Conservation (phyloP, 1,140 invertebrate species). For the Sinella curviseta region DNA sequence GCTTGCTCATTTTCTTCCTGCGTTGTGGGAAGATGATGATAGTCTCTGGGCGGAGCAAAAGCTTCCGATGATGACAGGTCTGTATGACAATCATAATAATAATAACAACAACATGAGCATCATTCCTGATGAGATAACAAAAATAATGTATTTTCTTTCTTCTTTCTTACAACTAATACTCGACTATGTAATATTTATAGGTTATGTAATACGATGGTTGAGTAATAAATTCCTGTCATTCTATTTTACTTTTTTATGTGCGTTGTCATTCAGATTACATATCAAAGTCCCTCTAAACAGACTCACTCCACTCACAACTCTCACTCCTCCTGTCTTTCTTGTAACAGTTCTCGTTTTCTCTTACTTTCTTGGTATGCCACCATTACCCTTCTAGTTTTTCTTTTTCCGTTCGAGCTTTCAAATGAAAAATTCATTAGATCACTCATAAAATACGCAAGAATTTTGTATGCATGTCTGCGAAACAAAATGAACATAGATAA, state of each 20-base stretch:
- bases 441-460: background rate
- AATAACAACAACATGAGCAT: background rate
- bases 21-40: background rate
- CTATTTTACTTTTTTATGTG: background rate
- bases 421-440: slow-evolving; percentile 25
- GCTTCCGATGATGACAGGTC: slow-evolving; percentile 13
- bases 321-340: no score
- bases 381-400: no score
- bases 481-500: background rate
- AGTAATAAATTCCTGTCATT: slow-evolving; percentile 22
- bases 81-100: background rate
- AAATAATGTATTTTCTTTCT: no score
- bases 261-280: slow-evolving; percentile 16
- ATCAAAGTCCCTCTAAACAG: background rate
- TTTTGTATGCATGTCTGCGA: background rate
- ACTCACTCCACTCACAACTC: background rate
- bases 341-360: no score
- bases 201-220: background rate
- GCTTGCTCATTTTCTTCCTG: background rate
- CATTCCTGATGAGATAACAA: no score
- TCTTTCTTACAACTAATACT: background rate
- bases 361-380: no score
- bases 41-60: slow-evolving; percentile 8
- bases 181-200: background rate
- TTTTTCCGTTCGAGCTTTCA: background rate